Conservation (phyloP, 2,888 invertebrate genomes). For the Tortricodes alternella region DNA sequence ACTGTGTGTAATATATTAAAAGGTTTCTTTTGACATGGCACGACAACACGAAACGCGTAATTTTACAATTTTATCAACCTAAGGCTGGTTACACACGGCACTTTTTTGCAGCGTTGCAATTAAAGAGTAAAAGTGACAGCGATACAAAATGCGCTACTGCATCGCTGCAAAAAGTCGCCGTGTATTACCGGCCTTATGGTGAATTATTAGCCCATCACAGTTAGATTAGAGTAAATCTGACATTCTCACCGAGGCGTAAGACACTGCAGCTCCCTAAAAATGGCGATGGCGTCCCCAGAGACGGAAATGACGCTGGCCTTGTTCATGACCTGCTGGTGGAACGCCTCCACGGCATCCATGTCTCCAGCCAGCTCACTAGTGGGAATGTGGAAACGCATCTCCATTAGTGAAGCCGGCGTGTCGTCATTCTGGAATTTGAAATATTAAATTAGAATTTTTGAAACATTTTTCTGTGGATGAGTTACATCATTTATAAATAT, state of each 20-base stretch:
- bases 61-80: too few relatives aligned
- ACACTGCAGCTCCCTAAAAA: constrained; percentile 98
- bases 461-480: not conserved
- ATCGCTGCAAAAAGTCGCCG: too few relatives aligned
- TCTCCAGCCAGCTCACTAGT: constrained; percentile 93
- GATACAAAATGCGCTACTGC: too few relatives aligned
- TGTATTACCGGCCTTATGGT: too few relatives aligned
- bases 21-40: too few relatives aligned
- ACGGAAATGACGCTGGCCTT: constrained; percentile 99
- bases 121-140: too few relatives aligned
- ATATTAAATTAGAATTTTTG: not conserved
- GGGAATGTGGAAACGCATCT: constrained; percentile 99
- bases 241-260: constrained; percentile 94
- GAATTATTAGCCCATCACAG: too few relatives aligned
- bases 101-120: too few relatives aligned
- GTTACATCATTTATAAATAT: too few relatives aligned
- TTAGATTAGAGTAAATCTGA: not conserved
- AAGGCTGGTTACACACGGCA: too few relatives aligned
- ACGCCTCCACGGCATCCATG: constrained; percentile 97
- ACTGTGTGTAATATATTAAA: too few relatives aligned
- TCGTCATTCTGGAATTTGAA: constrained; percentile 93
- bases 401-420: constrained; percentile 97
- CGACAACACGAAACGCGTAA: too few relatives aligned
- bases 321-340: constrained; percentile 97
- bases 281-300: constrained; percentile 98